Evolutionary conservation across 1,140 invertebrate genomes (phyloP), one percentile per base, ranked within the genome.

Genomic region (Drosophila eugracilis): DNA sequence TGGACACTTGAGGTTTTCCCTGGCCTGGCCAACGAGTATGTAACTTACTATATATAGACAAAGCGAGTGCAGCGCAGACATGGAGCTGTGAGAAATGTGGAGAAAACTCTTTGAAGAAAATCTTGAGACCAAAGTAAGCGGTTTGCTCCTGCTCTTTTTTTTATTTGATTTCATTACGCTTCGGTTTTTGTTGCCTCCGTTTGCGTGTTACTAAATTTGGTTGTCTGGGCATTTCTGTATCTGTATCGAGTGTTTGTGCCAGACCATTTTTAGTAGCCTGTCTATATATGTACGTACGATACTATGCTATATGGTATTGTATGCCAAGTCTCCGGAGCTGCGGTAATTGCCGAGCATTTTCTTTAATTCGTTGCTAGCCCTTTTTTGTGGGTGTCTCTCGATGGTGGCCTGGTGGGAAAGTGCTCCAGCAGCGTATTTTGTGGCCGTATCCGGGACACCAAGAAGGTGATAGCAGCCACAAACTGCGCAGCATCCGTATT

Each of bases 111-210:
- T 83, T 83, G 79, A 83, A 76, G 74, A 76, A 75, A 60, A 84
- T 70, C 63, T 78, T 55, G 50, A 74, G 47, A 73, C 67, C 72
- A 37, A 75, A 75, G 69, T 69, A 53, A 80, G 70, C 69, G 70
- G 54, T 44, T 44, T 34, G 45, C 53, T 41, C 17, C 36, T 62
- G 49, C 58, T 62, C 76, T 73, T 77, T 86, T 73, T 77, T 86
- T 85, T 86, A 86, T 85, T 86, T 85, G 81, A 86, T 85, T 85
- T 86, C 66, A 79, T 85, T 84, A 78, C 79, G 79, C 66, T 66
- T 57, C 55, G 66, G 59, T 55, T 60, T 48, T 62, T 42, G 34
- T 44, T 49, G 71, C 78, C 55, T 63, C 66, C 41, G 65, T 57
- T 60, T 69, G 67, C 63, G 53, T 84, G 81, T 78, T 86, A 88